Evolutionary conservation across 1,140 invertebrate genomes (phyloP), one percentile per base, ranked within the genome.

Genomic region (Drosophila parabipectinata): DNA sequence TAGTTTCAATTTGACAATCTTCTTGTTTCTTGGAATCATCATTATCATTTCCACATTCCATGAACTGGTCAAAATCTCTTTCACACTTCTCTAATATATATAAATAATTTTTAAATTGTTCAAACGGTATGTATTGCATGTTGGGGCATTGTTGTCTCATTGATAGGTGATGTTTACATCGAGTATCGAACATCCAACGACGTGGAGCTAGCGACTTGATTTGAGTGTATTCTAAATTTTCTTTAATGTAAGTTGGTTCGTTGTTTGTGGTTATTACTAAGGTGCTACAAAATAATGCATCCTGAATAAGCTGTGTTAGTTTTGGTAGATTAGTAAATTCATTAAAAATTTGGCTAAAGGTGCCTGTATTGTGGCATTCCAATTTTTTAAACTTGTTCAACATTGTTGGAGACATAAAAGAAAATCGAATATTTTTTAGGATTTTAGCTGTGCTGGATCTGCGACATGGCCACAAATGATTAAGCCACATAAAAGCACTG

Each of bases 221-320:
- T 32, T 41, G 3, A 0, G 18, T 45, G 1, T 28, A 15, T 4
- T 30, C 4, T 4, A 30, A 1, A 32, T 12, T 5, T 3, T 18
- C 8, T 7, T 12, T 0, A 18, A 44, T 1, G 12, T 3, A 14
- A 4, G 8, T 26, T 0, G 47, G 57, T 10, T 61, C 10, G 8
- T 24, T 18, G 7, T 14, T 18, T 4, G n/a, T 26, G 7, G 68
- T 53, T 28, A 79, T 68, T 1, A 79, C 28, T 6, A 79, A 12
- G 1, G 53, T 57, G 44, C 58, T 68, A 15, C 77, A 44, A 24
- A 79, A 79, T n/a, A 79, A 10, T 15, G 39, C 73, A 28, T 79
- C 62, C 15, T 52, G 56, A 7, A 79, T 9, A 18, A 47, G 44
- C 2, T 21, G 15, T 0, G 12, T 15, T 3, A 56, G 9, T 3